Percentiles rank a stretch among this genome's conserved stretches.
phyloP scores from a whole-genome alignment of 2,797 vertebrate genomes.

The Thamnophis elegans region DNA sequence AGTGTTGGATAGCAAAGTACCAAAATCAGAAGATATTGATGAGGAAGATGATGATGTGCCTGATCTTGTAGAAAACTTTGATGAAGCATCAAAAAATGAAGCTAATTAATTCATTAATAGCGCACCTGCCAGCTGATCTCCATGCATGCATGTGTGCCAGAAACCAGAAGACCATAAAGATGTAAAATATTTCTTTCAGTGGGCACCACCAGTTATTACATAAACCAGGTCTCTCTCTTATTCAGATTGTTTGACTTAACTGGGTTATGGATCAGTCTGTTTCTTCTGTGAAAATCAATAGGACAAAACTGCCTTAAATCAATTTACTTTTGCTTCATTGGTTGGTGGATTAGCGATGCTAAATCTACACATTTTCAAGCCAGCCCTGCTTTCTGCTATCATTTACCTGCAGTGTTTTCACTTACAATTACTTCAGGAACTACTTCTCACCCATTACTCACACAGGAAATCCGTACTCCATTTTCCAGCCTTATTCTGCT shows the following conservation, averaged over 20 bases:
- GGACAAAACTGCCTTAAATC: background rate
- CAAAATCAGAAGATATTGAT: constrained; percentile 93
- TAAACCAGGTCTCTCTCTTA: background rate
- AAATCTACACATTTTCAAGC: background rate
- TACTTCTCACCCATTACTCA: background rate
- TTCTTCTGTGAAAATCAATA: background rate
- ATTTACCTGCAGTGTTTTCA: background rate
- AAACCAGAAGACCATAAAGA: too few species aligned
- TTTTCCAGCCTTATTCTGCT: constrained; percentile 1
- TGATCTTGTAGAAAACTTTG: constrained; percentile 98
- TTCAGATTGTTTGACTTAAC: background rate
- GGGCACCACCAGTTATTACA: background rate
- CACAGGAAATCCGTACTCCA: constrained; percentile 1
- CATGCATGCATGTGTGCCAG: too few species aligned
- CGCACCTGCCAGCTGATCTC: too few species aligned
- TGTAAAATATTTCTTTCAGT: background rate
- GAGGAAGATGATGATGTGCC: constrained; percentile 97
- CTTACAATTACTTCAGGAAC: background rate
- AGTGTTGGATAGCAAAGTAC: constrained; percentile 93
- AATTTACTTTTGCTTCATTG: background rate
- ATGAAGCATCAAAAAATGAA: constrained; percentile 95
- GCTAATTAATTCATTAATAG: constrained; percentile 82
- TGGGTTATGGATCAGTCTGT: background rate
- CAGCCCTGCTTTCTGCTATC: background rate
- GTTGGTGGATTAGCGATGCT: background rate